Evolutionary conservation across 2,888 invertebrate species (phyloP), one percentile per base, ranked within the genome.

Genomic region (Eurytoma californica): DNA sequence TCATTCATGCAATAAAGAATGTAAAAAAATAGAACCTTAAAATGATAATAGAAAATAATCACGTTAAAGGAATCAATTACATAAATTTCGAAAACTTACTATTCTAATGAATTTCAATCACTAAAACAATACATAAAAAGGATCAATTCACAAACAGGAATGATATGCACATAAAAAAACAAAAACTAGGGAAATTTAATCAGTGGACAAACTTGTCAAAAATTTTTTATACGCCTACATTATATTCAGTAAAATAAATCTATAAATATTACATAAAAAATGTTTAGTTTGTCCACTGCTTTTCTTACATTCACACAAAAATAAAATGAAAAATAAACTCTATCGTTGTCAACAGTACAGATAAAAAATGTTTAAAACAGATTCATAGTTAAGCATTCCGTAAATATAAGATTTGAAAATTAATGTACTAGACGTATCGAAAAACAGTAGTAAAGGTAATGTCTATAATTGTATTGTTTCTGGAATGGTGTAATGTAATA

Each of bases 101-200:
- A 39, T 28, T 57, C 28, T 58, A 39, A 73, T 55, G 30, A 49
- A 73, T 39, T 70, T 57, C n/a, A 61, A 70, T 81, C 49, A 57
- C 51, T 58, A 67, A 69, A 53, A 24, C 51, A 76, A 65, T 51
- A 80, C 51, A 68, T 47, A 39, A 47, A 58, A 61, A 20, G 61
- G 14, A 18, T 68, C 3, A 16, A 65, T 66, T n/a, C 49, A 60
- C 30, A 18, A 9, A 72, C 53, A 67, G 30, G 51, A 65, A 73
- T 49, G 39, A 74, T 65, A 24, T 16, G 47, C 51, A 63, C 18
- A 63, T 68, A 63, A 75, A 67, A 53, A 58, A 72, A 76, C 53
- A 77, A 73, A 39, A 80, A 74, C 77, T 73, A 67, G 69, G 65
- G 66, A 77, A 78, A 80, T 66, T 58, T 24, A 66, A 72, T 70